Base-by-base conservation (phyloP, 2,113 vertebrate species). In the Himantopus leucocephalus region DNA sequence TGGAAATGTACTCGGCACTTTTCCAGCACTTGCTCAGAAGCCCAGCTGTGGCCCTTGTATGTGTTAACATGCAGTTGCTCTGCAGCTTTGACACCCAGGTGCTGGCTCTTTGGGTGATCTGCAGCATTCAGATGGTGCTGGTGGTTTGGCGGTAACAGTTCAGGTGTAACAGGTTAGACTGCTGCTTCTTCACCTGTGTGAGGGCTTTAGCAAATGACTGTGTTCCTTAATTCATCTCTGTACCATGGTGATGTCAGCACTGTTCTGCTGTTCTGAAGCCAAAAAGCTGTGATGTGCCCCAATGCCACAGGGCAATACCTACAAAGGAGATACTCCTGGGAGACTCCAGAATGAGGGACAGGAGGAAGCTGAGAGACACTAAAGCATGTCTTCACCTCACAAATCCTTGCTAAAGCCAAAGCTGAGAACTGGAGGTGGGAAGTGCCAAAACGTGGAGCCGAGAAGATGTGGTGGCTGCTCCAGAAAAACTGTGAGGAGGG, bases 371-470 rank as follows among this genome's bases (percentile, higher is more conserved):
- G 95, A 88, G 58, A 85, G 76, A 89, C 83, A 60, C 34, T 43
- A 56, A 88, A 1, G 4, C 11, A 19, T 82, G 85, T 81, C 22
- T 72, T 88, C 16, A 10, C 19, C 32, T 67, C 66, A 34, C 23
- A 84, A 73, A 84, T 39, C 29, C 47, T 82, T 50, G 32, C 71
- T 75, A 58, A 81, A 94, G 73, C 35, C 41, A 84, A 93, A 90
- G 70, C 90, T 90, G 88, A 93, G 73, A 88, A 78, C 41, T 35
- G 55, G 71, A 82, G 48, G 77, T 75, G 88, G 66, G 52, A 87
- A 84, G 70, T 71, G 94, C n/a, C 66, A 77, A 60, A 77, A 66
- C 9, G 10, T 41, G 64, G 52, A 90, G 22, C 32, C 50, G 56
- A 47, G 64, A 92, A 82, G 70, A 63, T 34, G 39, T 34, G 79